phyloP scores from a whole-genome alignment of 2,113 vertebrate species.

The Phocoena sinus region DNA sequence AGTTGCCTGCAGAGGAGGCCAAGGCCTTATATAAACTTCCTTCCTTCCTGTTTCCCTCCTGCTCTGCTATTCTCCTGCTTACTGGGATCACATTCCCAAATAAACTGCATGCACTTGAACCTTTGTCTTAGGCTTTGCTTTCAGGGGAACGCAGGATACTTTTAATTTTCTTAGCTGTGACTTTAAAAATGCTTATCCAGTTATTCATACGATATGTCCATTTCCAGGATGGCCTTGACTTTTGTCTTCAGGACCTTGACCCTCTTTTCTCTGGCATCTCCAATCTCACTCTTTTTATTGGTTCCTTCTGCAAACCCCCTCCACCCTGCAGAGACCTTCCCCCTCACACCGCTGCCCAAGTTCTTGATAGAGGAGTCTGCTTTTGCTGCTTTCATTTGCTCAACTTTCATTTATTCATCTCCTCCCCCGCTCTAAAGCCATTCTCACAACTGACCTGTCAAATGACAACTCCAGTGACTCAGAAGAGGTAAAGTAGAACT shows the following conservation, averaged over 20 bases:
- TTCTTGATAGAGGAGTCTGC: background rate
- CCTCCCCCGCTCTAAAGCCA: background rate
- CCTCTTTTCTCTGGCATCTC: background rate
- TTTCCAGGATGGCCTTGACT: background rate
- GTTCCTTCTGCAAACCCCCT: background rate
- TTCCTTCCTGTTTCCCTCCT: background rate
- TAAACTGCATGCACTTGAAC: background rate
- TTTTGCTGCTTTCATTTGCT: background rate
- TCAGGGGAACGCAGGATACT: background rate
- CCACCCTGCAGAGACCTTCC: background rate
- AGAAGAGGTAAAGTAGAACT: background rate
- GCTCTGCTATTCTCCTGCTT: background rate
- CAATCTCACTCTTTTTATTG: background rate
- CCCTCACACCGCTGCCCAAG: background rate
- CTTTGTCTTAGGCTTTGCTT: background rate
- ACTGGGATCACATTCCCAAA: background rate
- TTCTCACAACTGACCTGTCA: background rate
- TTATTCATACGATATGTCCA: background rate
- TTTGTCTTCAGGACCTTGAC: background rate
- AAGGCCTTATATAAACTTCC: background rate
- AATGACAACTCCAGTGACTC: background rate
- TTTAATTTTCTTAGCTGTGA: background rate
- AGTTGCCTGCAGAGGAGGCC: background rate
- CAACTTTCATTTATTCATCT: background rate
- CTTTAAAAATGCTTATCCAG: background rate